These are phyloP conservation scores for Todiramphus chloris DNA, from an alignment of 2,113 vertebrate species.

Conservation along the genomic window DNA sequence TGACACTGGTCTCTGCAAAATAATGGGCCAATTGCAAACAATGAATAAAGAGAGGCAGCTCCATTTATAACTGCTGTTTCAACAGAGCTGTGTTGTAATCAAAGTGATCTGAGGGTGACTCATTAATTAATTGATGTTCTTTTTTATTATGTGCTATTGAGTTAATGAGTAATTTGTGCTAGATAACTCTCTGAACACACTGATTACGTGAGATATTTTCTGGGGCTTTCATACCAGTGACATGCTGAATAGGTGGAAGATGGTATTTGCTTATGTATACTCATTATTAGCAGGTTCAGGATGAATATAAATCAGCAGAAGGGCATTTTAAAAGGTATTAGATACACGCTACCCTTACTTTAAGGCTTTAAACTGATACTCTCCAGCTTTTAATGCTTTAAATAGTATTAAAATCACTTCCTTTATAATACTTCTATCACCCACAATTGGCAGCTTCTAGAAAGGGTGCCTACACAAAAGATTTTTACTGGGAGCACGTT, in stretches of 20 bases:
- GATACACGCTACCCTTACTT: constrained; percentile 28
- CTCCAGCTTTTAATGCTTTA: constrained; percentile 29
- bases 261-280: constrained; percentile 50
- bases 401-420: constrained; percentile 53
- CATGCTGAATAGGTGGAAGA: constrained; percentile 62
- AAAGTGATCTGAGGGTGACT: constrained; percentile 77
- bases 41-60: constrained; percentile 68
- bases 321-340: constrained; percentile 23
- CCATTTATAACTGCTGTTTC: constrained; percentile 73
- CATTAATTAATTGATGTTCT: constrained; percentile 85
- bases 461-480: constrained; percentile 57
- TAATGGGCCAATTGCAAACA: constrained; percentile 66
- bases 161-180: constrained; percentile 85
- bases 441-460: constrained; percentile 57
- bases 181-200: constrained; percentile 81
- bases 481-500: constrained; percentile 56
- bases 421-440: constrained; percentile 41
- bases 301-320: constrained; percentile 54
- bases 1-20: constrained; percentile 66
- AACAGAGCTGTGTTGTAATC: constrained; percentile 72
- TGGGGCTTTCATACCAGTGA: constrained; percentile 68
- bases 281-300: constrained; percentile 45
- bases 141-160: constrained; percentile 83
- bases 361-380: constrained; percentile 36
- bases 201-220: constrained; percentile 80